Percentiles rank a stretch among this genome's conserved stretches.
These are phyloP conservation scores for Mellilla xanthometata DNA, from an alignment of 2,888 invertebrate species.

Conservation along the genomic window DNA sequence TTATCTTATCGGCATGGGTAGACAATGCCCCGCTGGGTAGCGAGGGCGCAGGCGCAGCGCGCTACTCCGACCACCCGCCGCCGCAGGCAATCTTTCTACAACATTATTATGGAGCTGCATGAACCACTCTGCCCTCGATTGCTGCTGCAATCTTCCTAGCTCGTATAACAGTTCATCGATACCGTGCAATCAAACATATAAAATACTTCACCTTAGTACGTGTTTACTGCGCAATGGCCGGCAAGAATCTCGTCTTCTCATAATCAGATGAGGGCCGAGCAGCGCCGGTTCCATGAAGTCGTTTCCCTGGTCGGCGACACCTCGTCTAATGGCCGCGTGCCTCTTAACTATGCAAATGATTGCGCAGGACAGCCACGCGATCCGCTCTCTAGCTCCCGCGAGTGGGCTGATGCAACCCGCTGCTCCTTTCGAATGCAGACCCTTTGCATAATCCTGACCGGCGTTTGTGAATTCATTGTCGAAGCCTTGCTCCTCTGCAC, in stretches of 20 bases:
- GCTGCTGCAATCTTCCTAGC: slow-evolving; percentile 28
- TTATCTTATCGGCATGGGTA: slow-evolving; percentile 59
- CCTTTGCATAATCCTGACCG: slow-evolving; percentile 35
- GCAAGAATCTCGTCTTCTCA: slow-evolving; percentile 43
- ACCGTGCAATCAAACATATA: slow-evolving; percentile 42
- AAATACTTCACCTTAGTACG: slow-evolving; percentile 31
- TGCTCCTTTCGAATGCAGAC: slow-evolving; percentile 41
- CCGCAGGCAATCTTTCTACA: slow-evolving; percentile 35
- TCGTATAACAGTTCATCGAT: slow-evolving; percentile 32
- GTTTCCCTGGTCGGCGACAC: slow-evolving; percentile 53
- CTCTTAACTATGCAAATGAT: slow-evolving; percentile 56
- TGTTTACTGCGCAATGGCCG: slow-evolving; percentile 22
- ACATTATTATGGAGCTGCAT: slow-evolving; percentile 45
- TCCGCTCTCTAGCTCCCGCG: slow-evolving; percentile 20
- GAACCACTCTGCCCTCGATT: slow-evolving; percentile 26
- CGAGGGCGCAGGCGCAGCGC: slow-evolving; percentile 45
- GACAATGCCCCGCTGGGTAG: slow-evolving; percentile 47
- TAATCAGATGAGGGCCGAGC: slow-evolving; percentile 37
- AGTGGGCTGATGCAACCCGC: slow-evolving; percentile 38
- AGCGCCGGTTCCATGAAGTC: slow-evolving; percentile 49
- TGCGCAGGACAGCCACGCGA: slow-evolving; percentile 27
- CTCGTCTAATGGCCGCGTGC: slow-evolving; percentile 50
- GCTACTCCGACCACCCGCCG: slow-evolving; percentile 58
- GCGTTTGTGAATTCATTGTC: slow-evolving; percentile 1
- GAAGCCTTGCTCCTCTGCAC: not conserved